Percentiles rank a stretch among this genome's conserved stretches.
Evolutionary conservation across 2,888 invertebrate genomes (phyloP).

Genomic region (Eumerus sabulonum): DNA sequence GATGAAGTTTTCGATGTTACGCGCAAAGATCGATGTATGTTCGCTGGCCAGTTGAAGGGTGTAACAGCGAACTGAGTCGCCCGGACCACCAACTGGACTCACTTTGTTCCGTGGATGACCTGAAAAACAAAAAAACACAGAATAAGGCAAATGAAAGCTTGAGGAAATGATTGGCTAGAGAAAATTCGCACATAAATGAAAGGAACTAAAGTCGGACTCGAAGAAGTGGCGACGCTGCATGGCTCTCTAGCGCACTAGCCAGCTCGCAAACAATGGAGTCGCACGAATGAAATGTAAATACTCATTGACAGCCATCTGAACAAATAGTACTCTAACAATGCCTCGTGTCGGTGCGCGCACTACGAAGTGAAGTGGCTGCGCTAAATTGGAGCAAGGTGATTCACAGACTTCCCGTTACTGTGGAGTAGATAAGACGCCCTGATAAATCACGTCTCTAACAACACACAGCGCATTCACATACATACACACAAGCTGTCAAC

Average conservation of each 20-base stretch:
- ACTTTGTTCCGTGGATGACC: constrained; percentile 85
- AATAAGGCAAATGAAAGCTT: not conserved
- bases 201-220: not conserved
- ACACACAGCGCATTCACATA: constrained; percentile 2
- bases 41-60: constrained; percentile 90
- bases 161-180: not conserved
- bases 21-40: constrained; percentile 93
- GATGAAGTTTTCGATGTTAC: constrained; percentile 95
- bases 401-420: constrained; percentile 8
- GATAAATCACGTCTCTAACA: not conserved
- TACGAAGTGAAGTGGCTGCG: not conserved
- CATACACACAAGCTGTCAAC: not conserved
- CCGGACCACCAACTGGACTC: constrained; percentile 81
- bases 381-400: constrained; percentile 35
- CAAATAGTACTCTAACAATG: constrained; percentile 3
- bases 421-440: not conserved
- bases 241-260: too few relatives aligned
- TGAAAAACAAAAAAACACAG: constrained; percentile 76
- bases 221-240: not conserved
- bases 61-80: constrained; percentile 87
- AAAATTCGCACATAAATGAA: too few relatives aligned
- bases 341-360: not conserved
- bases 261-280: too few relatives aligned
- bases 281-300: not conserved
- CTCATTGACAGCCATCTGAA: not conserved